Conservation (phyloP, 2,797 vertebrate genomes). For the Diplodus puntazzo region DNA sequence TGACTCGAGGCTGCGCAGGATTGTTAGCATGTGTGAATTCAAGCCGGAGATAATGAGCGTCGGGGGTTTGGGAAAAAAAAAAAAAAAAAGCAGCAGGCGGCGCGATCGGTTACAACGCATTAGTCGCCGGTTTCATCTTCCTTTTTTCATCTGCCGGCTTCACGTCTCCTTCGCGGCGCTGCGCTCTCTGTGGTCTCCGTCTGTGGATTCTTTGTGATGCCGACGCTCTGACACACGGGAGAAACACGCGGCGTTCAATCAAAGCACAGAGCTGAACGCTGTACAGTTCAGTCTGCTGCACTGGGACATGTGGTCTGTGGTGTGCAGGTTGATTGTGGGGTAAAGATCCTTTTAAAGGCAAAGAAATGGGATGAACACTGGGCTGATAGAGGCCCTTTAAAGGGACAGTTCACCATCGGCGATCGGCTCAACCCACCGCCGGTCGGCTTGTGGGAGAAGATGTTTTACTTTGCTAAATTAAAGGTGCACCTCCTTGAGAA, state of each 20-base stretch:
- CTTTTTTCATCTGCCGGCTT: conserved; percentile 1
- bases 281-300: background rate
- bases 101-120: conserved; percentile 18
- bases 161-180: background rate
- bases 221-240: background rate
- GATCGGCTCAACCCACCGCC: too few relatives aligned
- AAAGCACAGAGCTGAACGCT: background rate
- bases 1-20: conserved; percentile 23
- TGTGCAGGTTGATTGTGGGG: background rate
- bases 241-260: background rate
- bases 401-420: too few relatives aligned
- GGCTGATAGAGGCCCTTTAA: background rate
- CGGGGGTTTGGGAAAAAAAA: background rate
- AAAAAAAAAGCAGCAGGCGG: conserved; percentile 24
- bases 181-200: background rate
- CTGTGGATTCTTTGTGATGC: conserved; percentile 8
- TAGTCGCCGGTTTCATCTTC: conserved; percentile 15
- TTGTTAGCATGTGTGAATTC: conserved; percentile 44
- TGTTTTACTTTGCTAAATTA: too few relatives aligned
- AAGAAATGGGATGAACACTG: background rate
- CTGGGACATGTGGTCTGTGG: background rate
- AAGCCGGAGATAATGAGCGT: conserved; percentile 50
- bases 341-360: background rate
- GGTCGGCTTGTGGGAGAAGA: too few relatives aligned
- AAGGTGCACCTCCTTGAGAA: too few relatives aligned